These are phyloP conservation scores for Carassius carassius DNA, from an alignment of 2,113 vertebrate species.

Conservation along the genomic window DNA sequence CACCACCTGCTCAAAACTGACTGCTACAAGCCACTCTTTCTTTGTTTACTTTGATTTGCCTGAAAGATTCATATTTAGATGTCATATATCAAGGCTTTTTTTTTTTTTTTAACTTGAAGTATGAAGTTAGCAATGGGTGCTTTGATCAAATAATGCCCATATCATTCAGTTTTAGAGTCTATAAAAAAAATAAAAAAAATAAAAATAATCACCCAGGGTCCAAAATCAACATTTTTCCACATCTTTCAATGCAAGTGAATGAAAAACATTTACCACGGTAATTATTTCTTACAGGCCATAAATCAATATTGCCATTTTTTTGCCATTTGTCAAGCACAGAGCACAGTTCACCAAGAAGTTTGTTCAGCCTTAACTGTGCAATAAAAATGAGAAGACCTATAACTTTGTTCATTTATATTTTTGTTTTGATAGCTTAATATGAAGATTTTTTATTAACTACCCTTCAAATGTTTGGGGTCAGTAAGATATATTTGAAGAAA, in stretches of 20 bases:
- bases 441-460: background rate
- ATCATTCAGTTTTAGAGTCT: background rate
- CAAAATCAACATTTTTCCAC: background rate
- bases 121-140: background rate
- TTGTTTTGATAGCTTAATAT: background rate
- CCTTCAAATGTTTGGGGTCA: background rate
- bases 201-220: too few relatives aligned
- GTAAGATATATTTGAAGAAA: background rate
- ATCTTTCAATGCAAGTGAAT: background rate
- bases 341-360: background rate
- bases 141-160: slow-evolving; percentile 16
- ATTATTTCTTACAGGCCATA: background rate
- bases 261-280: too few relatives aligned
- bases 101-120: slow-evolving; percentile 6
- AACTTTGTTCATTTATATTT: background rate
- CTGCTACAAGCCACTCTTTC: slow-evolving; percentile 4
- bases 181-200: too few relatives aligned
- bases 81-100: slow-evolving; percentile 7
- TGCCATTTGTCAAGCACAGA: too few relatives aligned
- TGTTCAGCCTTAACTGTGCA: background rate
- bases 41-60: slow-evolving; percentile 31
- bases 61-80: slow-evolving; percentile 20
- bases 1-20: slow-evolving; percentile 4
- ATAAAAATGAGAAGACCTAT: background rate
- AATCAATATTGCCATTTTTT: background rate